Evolutionary conservation across 1,140 invertebrate species (phyloP).

Genomic region (Drosophila aff.): DNA sequence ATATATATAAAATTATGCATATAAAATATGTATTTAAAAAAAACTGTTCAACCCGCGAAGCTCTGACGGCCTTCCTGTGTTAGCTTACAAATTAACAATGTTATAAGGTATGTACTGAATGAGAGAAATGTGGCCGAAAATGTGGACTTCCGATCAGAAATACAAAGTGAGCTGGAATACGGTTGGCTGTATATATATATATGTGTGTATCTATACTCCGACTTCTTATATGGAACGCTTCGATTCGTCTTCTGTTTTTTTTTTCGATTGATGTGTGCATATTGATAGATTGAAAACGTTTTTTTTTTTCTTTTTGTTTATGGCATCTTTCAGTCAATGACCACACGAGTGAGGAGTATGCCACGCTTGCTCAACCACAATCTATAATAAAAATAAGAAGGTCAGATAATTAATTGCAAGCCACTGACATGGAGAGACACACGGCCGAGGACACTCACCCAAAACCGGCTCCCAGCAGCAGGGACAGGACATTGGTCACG

Average conservation of each 20-base stretch:
- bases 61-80: slow-evolving; percentile 30
- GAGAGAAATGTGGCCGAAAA: slow-evolving; percentile 42
- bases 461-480: slow-evolving; percentile 95
- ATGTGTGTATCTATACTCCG: slow-evolving; percentile 35
- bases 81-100: slow-evolving; percentile 56
- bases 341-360: slow-evolving; percentile 88
- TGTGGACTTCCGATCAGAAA: slow-evolving; percentile 37
- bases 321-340: slow-evolving; percentile 86
- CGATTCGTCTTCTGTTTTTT: slow-evolving; percentile 52
- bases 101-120: slow-evolving; percentile 44
- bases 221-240: slow-evolving; percentile 62
- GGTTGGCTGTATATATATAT: slow-evolving; percentile 63
- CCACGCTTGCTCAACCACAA: slow-evolving; percentile 90
- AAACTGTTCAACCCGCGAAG: slow-evolving; percentile 53
- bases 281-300: slow-evolving; percentile 66
- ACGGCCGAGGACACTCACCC: slow-evolving; percentile 88
- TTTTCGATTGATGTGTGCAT: slow-evolving; percentile 66
- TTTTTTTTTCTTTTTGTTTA: slow-evolving; percentile 47
- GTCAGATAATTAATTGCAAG: slow-evolving; percentile 10
- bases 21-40: slow-evolving; percentile 51
- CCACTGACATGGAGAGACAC: neutral
- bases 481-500: slow-evolving; percentile 94
- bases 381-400: slow-evolving; percentile 80
- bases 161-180: slow-evolving; percentile 74
- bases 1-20: slow-evolving; percentile 45